Conservation (phyloP, 2,797 vertebrate species). For the Hirundo rustica region DNA sequence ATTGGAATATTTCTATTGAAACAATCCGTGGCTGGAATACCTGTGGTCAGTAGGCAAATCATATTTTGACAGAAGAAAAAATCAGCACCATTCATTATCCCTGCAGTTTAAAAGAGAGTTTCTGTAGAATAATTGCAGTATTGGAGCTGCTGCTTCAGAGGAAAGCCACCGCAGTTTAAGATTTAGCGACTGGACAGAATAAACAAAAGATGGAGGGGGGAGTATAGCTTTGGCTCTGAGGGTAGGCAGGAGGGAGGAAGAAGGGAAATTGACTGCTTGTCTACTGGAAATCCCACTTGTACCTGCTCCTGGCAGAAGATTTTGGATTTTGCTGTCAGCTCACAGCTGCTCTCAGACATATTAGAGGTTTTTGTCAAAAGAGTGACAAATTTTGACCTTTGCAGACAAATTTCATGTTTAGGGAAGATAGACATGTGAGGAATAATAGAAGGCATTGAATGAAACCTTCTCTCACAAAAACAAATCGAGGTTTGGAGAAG, state of each 20-base stretch:
- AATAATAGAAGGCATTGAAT: neutral
- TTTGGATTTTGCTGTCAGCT: neutral
- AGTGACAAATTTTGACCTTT: neutral
- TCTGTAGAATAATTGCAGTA: slow-evolving; percentile 40
- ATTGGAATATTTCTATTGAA: neutral
- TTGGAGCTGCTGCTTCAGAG: neutral
- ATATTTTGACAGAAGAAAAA: neutral
- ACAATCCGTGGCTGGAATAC: neutral
- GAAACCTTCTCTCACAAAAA: neutral
- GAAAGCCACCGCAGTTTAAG: neutral
- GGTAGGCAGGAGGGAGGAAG: neutral
- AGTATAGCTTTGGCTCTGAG: neutral
- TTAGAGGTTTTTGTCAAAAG: neutral
- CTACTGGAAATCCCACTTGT: neutral
- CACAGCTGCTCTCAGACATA: neutral
- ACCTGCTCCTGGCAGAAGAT: neutral
- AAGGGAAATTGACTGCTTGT: neutral
- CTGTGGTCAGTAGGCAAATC: slow-evolving; percentile 43
- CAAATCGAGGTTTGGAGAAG: neutral
- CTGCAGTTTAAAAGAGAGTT: slow-evolving; percentile 31
- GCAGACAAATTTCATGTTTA: neutral
- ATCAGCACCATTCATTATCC: slow-evolving; percentile 41
- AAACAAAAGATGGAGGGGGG: neutral
- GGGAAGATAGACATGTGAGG: neutral
- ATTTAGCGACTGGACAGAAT: slow-evolving; percentile 9